Conservation (phyloP, 2,888 invertebrate genomes). For the Octodonta nipae region DNA sequence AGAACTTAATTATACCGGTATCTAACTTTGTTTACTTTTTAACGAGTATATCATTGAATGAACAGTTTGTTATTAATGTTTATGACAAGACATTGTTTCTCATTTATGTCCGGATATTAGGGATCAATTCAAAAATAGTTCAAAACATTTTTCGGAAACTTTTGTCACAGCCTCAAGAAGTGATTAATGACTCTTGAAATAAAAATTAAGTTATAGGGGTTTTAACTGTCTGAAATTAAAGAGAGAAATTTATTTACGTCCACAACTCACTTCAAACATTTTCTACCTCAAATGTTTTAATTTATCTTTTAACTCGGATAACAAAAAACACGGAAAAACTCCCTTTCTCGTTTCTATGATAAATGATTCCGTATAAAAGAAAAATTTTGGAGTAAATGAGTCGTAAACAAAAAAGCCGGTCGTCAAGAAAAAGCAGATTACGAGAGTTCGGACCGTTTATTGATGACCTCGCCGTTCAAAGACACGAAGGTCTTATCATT, state of each 20-base stretch:
- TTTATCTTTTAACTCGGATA: slow-evolving; percentile 18
- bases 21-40: too few species aligned
- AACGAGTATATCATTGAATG: too few species aligned
- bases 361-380: slow-evolving; percentile 25
- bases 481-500: slow-evolving; percentile 37
- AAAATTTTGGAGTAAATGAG: slow-evolving; percentile 32
- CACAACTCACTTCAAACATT: slow-evolving; percentile 15
- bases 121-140: too few species aligned
- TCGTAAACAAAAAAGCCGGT: slow-evolving; percentile 34
- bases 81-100: too few species aligned
- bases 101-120: too few species aligned
- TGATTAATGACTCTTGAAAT: slow-evolving; percentile 9
- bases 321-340: slow-evolving; percentile 14
- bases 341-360: slow-evolving; percentile 23
- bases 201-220: slow-evolving; percentile 8
- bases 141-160: too few species aligned
- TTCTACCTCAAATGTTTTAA: slow-evolving; percentile 20
- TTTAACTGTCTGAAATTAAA: slow-evolving; percentile 10
- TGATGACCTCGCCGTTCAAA: slow-evolving; percentile 35
- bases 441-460: slow-evolving; percentile 31
- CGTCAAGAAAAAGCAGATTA: slow-evolving; percentile 33
- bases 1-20: too few species aligned
- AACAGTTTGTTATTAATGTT: too few species aligned
- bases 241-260: slow-evolving; percentile 10
- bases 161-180: slow-evolving; percentile 5